Percentiles rank a stretch among this genome's conserved stretches.
Evolutionary conservation across 2,113 vertebrate species (phyloP).

Genomic region (Eupsittula cactorum): DNA sequence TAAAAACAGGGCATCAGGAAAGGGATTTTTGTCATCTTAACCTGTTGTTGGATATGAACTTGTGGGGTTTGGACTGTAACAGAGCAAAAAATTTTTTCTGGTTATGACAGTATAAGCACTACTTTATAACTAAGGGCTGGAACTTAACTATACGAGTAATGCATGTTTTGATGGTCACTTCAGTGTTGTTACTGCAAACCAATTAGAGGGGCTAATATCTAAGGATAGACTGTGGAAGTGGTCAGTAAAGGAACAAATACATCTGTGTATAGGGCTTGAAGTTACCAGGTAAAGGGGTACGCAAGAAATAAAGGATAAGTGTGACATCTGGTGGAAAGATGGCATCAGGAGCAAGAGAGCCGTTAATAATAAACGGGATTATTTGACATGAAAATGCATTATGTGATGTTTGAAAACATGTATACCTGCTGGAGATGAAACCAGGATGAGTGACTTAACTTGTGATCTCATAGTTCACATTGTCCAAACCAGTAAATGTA

Average conservation of each 20-base stretch:
- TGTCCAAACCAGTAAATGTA: not conserved
- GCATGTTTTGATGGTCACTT: not conserved
- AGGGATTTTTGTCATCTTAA: not conserved
- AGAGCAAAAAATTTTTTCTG: not conserved
- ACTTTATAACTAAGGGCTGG: not conserved
- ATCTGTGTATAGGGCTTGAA: not conserved
- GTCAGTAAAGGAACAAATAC: not conserved
- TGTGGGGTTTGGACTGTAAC: not conserved
- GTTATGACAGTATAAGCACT: not conserved
- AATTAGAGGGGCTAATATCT: not conserved
- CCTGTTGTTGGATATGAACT: too few species aligned
- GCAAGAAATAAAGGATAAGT: conserved; percentile 44
- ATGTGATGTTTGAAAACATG: not conserved
- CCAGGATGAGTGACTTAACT: not conserved
- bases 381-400: not conserved
- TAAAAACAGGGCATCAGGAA: not conserved
- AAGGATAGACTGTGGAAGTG: not conserved
- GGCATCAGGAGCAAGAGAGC: not conserved
- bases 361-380: not conserved
- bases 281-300: not conserved
- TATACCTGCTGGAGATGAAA: not conserved
- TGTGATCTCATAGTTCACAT: not conserved
- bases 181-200: not conserved
- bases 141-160: not conserved
- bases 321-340: conserved; percentile 70